These are phyloP conservation scores for Macroramphosus scolopax DNA, from an alignment of 2,797 vertebrate genomes.

Conservation along the genomic window DNA sequence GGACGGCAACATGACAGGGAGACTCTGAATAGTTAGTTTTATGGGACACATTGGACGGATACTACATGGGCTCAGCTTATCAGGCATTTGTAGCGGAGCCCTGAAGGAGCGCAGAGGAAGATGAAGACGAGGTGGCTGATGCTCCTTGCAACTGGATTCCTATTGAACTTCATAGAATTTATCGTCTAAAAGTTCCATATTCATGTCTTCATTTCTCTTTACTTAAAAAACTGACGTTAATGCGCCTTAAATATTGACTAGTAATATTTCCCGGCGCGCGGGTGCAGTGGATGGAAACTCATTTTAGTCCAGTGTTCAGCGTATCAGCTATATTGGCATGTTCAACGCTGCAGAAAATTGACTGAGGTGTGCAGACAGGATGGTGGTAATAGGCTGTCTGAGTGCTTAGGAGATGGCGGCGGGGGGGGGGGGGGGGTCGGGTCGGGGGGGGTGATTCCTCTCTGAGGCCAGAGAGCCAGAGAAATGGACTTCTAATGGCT, in stretches of 20 bases:
- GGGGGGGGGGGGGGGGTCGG: background rate
- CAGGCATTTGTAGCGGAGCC: background rate
- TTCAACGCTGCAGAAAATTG: constrained; percentile 79
- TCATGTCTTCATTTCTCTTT: background rate
- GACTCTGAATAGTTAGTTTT: constrained; percentile 1
- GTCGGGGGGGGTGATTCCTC: constrained; percentile 11
- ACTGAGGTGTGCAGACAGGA: constrained; percentile 61
- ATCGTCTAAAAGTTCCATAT: too few species aligned
- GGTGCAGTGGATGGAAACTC: constrained; percentile 53
- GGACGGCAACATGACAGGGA: constrained; percentile 1
- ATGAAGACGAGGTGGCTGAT: constrained; percentile 41
- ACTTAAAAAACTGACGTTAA: constrained; percentile 17
- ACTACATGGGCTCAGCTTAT: constrained; percentile 7
- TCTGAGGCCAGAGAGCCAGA: constrained; percentile 35
- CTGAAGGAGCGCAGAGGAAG: constrained; percentile 4
- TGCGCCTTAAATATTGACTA: constrained; percentile 18
- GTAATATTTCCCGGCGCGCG: constrained; percentile 44
- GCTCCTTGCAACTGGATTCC: too few species aligned
- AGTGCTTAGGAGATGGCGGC: constrained; percentile 30
- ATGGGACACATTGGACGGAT: too few species aligned
- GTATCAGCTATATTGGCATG: constrained; percentile 70
- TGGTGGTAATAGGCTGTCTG: constrained; percentile 61
- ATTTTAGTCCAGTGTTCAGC: constrained; percentile 61
- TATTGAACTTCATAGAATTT: too few species aligned
- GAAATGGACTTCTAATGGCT: constrained; percentile 60